Evolutionary conservation across 2,797 vertebrate genomes (phyloP).

Genomic region (Rhinichthys osculus): DNA sequence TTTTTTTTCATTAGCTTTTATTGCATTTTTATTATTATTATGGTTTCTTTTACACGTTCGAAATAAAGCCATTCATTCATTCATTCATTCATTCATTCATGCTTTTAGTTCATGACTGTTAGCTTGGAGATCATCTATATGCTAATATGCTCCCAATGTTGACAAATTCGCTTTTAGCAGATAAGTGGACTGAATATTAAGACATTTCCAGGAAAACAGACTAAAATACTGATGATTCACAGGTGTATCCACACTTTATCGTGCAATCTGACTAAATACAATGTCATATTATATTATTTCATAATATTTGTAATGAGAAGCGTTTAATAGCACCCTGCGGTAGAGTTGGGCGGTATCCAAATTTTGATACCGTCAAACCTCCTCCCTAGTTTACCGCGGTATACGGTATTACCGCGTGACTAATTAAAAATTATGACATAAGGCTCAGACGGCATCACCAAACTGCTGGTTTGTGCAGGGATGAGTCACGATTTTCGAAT

Average conservation of each 20-base stretch:
- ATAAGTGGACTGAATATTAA: not conserved
- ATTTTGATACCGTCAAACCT: too few relatives aligned
- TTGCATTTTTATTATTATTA: too few relatives aligned
- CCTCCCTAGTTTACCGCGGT: too few relatives aligned
- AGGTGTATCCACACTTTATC: not conserved
- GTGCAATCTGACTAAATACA: not conserved
- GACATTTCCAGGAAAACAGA: not conserved
- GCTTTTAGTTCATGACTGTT: not conserved
- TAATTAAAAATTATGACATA: too few relatives aligned
- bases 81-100: not conserved
- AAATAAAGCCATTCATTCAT: too few relatives aligned
- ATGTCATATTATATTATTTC: not conserved
- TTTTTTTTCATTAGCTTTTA: too few relatives aligned
- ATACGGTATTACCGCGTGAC: too few relatives aligned
- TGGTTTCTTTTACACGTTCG: too few relatives aligned
- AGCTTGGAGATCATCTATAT: not conserved
- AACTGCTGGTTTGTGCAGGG: too few relatives aligned
- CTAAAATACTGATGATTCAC: not conserved
- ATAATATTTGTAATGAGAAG: not conserved
- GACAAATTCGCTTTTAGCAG: not conserved
- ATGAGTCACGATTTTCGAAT: too few relatives aligned
- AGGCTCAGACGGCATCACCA: too few relatives aligned
- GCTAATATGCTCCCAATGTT: not conserved
- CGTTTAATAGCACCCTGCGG: not conserved
- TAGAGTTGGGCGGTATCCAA: too few relatives aligned